Evolutionary conservation across 2,888 invertebrate genomes (phyloP).

Genomic region (Tiliacea citrago): DNA sequence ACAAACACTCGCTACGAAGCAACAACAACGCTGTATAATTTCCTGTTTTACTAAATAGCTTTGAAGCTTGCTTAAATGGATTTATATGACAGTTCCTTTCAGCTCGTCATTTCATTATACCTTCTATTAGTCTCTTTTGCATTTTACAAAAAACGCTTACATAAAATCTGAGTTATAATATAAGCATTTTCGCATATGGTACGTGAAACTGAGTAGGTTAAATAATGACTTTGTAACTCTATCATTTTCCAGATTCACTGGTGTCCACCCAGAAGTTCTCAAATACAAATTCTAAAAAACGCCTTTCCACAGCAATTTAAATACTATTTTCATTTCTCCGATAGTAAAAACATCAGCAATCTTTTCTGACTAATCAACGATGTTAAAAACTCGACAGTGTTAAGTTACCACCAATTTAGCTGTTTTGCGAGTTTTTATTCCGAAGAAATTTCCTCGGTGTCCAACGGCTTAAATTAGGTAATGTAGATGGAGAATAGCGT

Average conservation of each 20-base stretch:
- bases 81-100: slow-evolving; percentile 76
- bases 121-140: slow-evolving; percentile 33
- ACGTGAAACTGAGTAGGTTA: neutral
- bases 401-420: slow-evolving; percentile 52
- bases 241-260: neutral
- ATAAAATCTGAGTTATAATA: neutral
- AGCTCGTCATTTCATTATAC: slow-evolving; percentile 68
- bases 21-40: slow-evolving; percentile 86
- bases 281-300: neutral
- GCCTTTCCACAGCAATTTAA: neutral
- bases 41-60: slow-evolving; percentile 87
- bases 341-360: slow-evolving; percentile 19
- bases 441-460: slow-evolving; percentile 69
- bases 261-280: neutral
- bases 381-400: slow-evolving; percentile 42
- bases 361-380: slow-evolving; percentile 37
- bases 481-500: slow-evolving; percentile 74
- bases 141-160: slow-evolving; percentile 23
- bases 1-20: slow-evolving; percentile 76
- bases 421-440: slow-evolving; percentile 53
- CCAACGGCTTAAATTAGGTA: slow-evolving; percentile 81
- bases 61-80: slow-evolving; percentile 83
- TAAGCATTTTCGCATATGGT: neutral
- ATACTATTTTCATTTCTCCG: slow-evolving; percentile 15
- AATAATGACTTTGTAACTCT: neutral